A percentile compares a stretch with the other conserved stretches of the same genome.
phyloP scores from a whole-genome alignment of 2,113 vertebrate genomes.

The Erythrolamprus reginae region DNA sequence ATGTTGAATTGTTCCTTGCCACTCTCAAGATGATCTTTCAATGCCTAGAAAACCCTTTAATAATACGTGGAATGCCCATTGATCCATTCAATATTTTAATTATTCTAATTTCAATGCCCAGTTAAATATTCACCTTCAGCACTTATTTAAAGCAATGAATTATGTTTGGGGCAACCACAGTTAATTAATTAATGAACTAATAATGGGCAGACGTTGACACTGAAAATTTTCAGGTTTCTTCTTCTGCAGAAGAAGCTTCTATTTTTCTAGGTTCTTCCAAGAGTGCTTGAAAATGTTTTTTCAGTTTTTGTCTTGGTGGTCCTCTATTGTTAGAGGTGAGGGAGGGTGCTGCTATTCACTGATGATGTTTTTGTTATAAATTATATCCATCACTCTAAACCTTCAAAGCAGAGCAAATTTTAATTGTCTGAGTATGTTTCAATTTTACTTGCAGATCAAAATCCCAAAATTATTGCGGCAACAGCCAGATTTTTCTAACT shows the following conservation, averaged over 20 bases:
- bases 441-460: not conserved
- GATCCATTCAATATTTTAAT: not conserved
- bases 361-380: not conserved
- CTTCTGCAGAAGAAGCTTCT: not conserved
- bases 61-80: not conserved
- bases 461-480: not conserved
- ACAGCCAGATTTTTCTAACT: not conserved
- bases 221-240: not conserved
- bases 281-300: not conserved
- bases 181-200: not conserved
- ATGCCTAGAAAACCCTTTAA: not conserved
- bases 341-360: not conserved
- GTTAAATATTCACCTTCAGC: conserved; percentile 48
- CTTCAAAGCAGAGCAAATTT: not conserved
- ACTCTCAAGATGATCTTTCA: not conserved
- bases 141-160: conserved; percentile 49
- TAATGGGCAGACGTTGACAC: not conserved
- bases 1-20: not conserved
- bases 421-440: not conserved
- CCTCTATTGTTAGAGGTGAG: not conserved
- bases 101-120: not conserved
- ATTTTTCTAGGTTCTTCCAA: not conserved
- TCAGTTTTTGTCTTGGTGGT: not conserved
- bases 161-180: conserved; percentile 57
- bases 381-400: not conserved